Base-by-base conservation (phyloP, 1,140 invertebrate genomes). In the Harlomillsia oculata region DNA sequence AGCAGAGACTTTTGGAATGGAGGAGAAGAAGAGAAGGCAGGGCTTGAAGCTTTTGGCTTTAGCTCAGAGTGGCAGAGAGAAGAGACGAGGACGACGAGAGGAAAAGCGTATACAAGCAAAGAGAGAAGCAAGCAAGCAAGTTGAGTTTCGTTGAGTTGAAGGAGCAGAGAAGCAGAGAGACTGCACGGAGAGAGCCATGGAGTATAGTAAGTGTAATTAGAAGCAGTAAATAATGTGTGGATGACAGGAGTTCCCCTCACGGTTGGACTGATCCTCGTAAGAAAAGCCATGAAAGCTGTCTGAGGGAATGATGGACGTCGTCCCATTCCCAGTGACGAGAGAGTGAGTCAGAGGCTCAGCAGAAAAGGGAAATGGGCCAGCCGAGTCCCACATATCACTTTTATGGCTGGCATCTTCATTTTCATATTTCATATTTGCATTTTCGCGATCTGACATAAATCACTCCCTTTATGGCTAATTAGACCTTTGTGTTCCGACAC, bases 401-500 rank as follows among this genome's bases (percentile, higher is more conserved):
- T 65, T 65, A 65, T 61, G 53, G 46, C 51, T 59, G 53, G 56
- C 41, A 46, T 55, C 40, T 53, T 58, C 54, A 53, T 61, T 56
- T 65, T 62, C 59, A 59, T 64, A 65, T 65, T 59, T 62, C 56
- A 58, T 54, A 62, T 62, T 64, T 64, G 63, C 59, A 64, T 65
- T 59, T 65, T 62, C 55, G 53, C 54, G 44, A 59, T 41, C 30
- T 48, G 55, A 56, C 37, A 59, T 62, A 65, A 65, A 62, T 65
- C 59, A 62, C 51, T 55, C 53, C 52, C 56, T 64, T 64, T 61
- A 61, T 64, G 63, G 63, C 59, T 62, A 65, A 62, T 65, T 62
- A 65, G 56, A 59, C 55, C 55, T 56, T 59, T 62, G 55, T 61
- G 53, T 59, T 62, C 56, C 56, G 46, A 59, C 56, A 58, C 59